Conservation (phyloP, 2,888 invertebrate genomes). For the Pandemis cinnamomeana region DNA sequence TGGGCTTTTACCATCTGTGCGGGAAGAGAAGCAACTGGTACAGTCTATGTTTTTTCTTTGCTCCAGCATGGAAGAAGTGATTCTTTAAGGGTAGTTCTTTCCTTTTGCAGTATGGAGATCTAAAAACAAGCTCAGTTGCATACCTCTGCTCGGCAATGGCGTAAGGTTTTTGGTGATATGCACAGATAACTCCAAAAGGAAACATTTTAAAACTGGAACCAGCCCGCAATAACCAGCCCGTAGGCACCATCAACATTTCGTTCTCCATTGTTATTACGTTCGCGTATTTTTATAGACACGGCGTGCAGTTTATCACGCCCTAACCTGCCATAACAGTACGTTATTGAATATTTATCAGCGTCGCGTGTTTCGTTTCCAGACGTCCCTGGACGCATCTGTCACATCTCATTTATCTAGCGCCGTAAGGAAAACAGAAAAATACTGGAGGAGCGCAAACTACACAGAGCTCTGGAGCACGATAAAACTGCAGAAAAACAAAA, state of each 20-base stretch:
- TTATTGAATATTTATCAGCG: slow-evolving; percentile 32
- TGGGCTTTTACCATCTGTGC: no score
- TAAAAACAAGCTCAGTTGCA: no score
- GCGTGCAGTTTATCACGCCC: slow-evolving; percentile 9
- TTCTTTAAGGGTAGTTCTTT: no score
- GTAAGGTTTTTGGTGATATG: no score
- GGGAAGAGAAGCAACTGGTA: no score
- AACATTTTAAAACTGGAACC: not conserved
- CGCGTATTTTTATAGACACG: not conserved
- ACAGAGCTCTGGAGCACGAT: slow-evolving; percentile 7
- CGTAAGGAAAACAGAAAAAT: slow-evolving; percentile 8
- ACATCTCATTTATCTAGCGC: slow-evolving; percentile 15
- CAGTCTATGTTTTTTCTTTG: no score
- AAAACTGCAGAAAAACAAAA: not conserved
- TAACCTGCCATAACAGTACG: slow-evolving; percentile 9
- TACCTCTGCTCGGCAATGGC: no score
- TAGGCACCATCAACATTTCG: not conserved
- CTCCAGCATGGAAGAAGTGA: no score
- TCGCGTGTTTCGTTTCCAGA: slow-evolving; percentile 15
- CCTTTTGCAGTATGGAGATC: no score
- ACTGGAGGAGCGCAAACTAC: slow-evolving; percentile 27
- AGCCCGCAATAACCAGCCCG: not conserved
- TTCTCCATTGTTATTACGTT: not conserved
- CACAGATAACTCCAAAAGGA: no score
- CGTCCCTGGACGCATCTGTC: slow-evolving; percentile 27